Conservation (phyloP, 2,888 invertebrate genomes). For the Drosophila neutralis region DNA sequence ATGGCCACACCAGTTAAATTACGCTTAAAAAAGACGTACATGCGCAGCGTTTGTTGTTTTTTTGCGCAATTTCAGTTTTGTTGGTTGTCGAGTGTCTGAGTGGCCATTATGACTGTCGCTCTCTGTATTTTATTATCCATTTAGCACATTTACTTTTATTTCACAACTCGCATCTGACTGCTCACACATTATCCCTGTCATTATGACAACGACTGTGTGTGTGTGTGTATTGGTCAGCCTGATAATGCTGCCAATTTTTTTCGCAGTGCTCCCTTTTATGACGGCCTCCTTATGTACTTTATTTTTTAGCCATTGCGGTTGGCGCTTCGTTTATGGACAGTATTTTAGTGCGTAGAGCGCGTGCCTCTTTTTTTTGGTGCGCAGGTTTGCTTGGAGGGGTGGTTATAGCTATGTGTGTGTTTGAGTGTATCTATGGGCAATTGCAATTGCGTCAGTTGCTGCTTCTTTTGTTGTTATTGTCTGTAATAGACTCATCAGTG, state of each 20-base stretch:
- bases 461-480: conserved; percentile 57
- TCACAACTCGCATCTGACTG: conserved; percentile 45
- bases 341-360: conserved; percentile 59
- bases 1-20: conserved; percentile 77
- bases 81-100: conserved; percentile 60
- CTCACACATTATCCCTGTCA: conserved; percentile 65
- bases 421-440: conserved; percentile 18
- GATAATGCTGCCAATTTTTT: conserved; percentile 72
- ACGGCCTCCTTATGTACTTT: conserved; percentile 56
- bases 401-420: conserved; percentile 6
- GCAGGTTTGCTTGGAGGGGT: conserved; percentile 42
- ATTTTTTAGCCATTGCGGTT: conserved; percentile 76
- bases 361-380: conserved; percentile 28
- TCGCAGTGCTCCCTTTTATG: conserved; percentile 55
- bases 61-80: conserved; percentile 47
- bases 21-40: conserved; percentile 67
- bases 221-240: conserved; percentile 58
- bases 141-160: conserved; percentile 81
- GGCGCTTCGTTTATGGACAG: conserved; percentile 58
- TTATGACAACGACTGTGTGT: conserved; percentile 38
- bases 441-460: conserved; percentile 59
- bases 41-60: conserved; percentile 23
- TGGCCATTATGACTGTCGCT: conserved; percentile 74
- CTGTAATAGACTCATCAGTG: conserved; percentile 75
- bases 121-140: conserved; percentile 78